phyloP scores from a whole-genome alignment of 2,888 invertebrate genomes.

The Hesperia comma region DNA sequence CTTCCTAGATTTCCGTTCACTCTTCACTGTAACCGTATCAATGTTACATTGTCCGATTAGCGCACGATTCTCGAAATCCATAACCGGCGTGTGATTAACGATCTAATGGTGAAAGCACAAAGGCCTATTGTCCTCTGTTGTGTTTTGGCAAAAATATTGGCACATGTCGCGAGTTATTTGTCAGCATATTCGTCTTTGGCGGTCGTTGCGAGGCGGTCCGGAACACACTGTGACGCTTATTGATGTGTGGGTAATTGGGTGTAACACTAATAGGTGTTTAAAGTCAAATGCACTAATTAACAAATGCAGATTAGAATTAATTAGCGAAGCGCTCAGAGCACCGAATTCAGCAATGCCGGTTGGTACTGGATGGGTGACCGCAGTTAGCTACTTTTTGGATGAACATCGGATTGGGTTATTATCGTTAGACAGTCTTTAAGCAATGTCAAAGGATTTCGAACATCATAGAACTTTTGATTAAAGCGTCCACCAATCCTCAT shows the following conservation, averaged over 20 bases:
- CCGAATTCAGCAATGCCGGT: too few relatives aligned
- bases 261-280: too few relatives aligned
- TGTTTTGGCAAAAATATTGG: conserved; percentile 13
- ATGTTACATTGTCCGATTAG: conserved; percentile 4
- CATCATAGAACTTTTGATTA: too few relatives aligned
- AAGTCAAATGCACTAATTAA: too few relatives aligned
- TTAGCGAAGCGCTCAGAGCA: too few relatives aligned
- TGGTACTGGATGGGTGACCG: too few relatives aligned
- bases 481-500: too few relatives aligned
- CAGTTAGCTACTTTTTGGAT: too few relatives aligned
- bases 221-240: conserved; percentile 8
- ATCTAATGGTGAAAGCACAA: conserved; percentile 3
- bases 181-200: conserved; percentile 11
- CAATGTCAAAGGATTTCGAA: too few relatives aligned
- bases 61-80: background rate
- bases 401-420: too few relatives aligned
- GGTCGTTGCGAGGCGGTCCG: background rate
- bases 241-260: background rate
- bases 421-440: too few relatives aligned
- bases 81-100: background rate
- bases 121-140: conserved; percentile 4
- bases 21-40: background rate
- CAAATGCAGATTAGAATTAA: too few relatives aligned
- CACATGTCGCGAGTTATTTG: conserved; percentile 16
- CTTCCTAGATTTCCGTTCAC: background rate